These are phyloP conservation scores for Medauroidea extradentata DNA, from an alignment of 1,140 invertebrate genomes.

Conservation along the genomic window DNA sequence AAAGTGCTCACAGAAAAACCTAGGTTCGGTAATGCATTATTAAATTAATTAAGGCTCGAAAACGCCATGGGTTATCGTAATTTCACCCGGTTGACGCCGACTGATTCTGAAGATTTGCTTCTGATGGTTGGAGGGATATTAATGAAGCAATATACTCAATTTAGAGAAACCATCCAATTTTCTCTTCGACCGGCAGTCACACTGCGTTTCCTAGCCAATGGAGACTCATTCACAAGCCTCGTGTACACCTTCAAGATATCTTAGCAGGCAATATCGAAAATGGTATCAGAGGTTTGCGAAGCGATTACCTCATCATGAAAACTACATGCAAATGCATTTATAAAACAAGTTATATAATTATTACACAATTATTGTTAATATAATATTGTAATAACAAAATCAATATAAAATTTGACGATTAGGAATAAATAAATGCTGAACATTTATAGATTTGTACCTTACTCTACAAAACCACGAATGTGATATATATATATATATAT, in stretches of 20 bases:
- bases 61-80: too few relatives aligned
- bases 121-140: conserved; percentile 18
- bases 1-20: too few relatives aligned
- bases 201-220: conserved; percentile 32
- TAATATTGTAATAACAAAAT: too few relatives aligned
- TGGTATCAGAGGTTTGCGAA: conserved; percentile 1
- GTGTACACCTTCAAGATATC: conserved; percentile 14
- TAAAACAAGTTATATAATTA: not conserved
- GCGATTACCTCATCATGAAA: not conserved
- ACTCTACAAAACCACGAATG: too few relatives aligned
- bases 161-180: conserved; percentile 27
- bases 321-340: not conserved
- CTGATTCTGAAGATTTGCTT: conserved; percentile 1
- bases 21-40: too few relatives aligned
- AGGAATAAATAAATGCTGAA: too few relatives aligned
- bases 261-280: not conserved
- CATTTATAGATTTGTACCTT: too few relatives aligned
- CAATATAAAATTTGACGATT: too few relatives aligned
- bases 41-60: too few relatives aligned
- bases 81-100: too few relatives aligned
- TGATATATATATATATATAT: too few relatives aligned
- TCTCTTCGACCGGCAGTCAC: conserved; percentile 28
- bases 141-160: conserved; percentile 32
- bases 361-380: too few relatives aligned
- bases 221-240: conserved; percentile 29